Percentiles rank a stretch among this genome's conserved stretches.
Conservation (phyloP, 1,140 invertebrate genomes). For the Antheraea pernyi region DNA sequence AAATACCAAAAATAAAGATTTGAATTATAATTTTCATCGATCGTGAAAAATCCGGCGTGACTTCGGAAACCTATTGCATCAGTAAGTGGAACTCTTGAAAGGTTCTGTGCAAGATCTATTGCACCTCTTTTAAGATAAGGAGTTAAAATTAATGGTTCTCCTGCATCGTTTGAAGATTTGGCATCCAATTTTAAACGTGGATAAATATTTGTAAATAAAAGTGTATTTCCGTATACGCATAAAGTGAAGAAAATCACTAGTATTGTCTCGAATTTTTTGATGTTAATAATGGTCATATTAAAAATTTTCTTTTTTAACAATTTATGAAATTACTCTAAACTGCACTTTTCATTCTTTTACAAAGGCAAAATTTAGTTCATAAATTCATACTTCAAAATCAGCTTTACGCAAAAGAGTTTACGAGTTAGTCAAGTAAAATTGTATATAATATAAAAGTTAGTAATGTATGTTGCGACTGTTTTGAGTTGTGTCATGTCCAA, state of each 20-base stretch:
- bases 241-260: conserved; percentile 22
- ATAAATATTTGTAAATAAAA: conserved; percentile 56
- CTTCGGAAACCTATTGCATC: conserved; percentile 53
- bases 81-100: conserved; percentile 55
- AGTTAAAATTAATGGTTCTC: conserved; percentile 83
- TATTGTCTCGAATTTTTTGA: not conserved
- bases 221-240: conserved; percentile 15
- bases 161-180: conserved; percentile 68
- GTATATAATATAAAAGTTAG: too few species aligned
- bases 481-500: too few species aligned
- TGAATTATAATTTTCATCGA: conserved; percentile 83
- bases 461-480: too few species aligned
- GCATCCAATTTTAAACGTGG: conserved; percentile 51
- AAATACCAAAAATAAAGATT: conserved; percentile 92
- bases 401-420: too few species aligned
- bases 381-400: too few species aligned
- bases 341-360: too few species aligned
- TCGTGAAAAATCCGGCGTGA: conserved; percentile 86
- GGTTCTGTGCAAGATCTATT: conserved; percentile 50
- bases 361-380: too few species aligned
- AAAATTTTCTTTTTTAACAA: too few species aligned
- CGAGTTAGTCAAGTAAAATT: too few species aligned
- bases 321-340: too few species aligned
- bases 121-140: conserved; percentile 82
- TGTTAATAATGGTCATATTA: not conserved